Base-by-base conservation (phyloP, 23 tunicate genomes). In the Diplosoma virens region DNA sequence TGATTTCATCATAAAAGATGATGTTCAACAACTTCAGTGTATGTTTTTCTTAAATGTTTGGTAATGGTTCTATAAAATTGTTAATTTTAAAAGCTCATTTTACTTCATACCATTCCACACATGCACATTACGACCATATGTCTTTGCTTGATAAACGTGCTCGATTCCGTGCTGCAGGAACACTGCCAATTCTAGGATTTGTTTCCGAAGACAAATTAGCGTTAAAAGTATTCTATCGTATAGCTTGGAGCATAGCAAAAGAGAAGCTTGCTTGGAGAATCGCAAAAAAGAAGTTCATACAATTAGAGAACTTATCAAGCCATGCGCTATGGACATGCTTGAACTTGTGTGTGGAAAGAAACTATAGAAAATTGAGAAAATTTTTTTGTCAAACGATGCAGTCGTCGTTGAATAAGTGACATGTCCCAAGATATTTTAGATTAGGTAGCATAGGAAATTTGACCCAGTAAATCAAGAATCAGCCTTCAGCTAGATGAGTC, bases 151-250 rank as follows among this genome's bases (percentile, higher is more conserved):
- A 5, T 29, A 34, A 67, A 67, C 74, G 74, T 36, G 52, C 74
- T 67, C 74, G 74, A 67, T 67, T 67, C 23, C 74, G 74, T 67
- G 74, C 74, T 67, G 74, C 52, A 67, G 74, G 74, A 67, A 67
- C 52, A 35, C 74, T 67, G 25, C 64, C 22, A 5, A 56, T 5
- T 18, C 25, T 56, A 56, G 64, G 64, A 21, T 56, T 56, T 21
- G 22, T 18, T 56, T 67, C 52, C 74, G 74, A 67, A 67, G 74
- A 67, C 74, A 67, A 67, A 67, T 22, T 52, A 67, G 74, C 27
- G 36, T 67, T 67, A 29, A 29, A 45, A 45, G 52, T 16, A 45
- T 45, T 16, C 11, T 45, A 45, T 16, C 52, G 52, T 45, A 16
- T 45, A 9, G 52, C 52, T 45, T 11, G 16, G 11, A 45, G 52